These are phyloP conservation scores for Osedax fenrisi DNA, from an alignment of 2,888 invertebrate genomes.

Conservation along the genomic window DNA sequence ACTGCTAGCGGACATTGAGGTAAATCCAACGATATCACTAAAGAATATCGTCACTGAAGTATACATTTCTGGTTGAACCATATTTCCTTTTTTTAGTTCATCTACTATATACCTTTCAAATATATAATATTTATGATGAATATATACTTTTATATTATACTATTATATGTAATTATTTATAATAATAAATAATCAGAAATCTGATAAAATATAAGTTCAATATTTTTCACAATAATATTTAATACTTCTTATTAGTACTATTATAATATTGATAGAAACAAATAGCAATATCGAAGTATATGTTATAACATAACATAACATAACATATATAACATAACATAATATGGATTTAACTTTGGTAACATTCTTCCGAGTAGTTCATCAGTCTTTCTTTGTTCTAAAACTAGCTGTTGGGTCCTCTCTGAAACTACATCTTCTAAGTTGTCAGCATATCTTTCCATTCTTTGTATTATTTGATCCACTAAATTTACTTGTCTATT, in stretches of 20 bases:
- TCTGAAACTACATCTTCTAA: slow-evolving; percentile 84
- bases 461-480: slow-evolving; percentile 77
- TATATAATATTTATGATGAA: too few relatives aligned
- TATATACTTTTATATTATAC: too few relatives aligned
- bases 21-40: slow-evolving; percentile 50
- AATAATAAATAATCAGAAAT: too few relatives aligned
- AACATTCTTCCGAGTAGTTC: slow-evolving; percentile 81
- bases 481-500: slow-evolving; percentile 40
- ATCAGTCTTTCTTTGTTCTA: slow-evolving; percentile 90
- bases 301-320: too few relatives aligned
- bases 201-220: too few relatives aligned
- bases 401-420: slow-evolving; percentile 82
- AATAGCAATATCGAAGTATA: too few relatives aligned
- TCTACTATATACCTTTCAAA: slow-evolving; percentile 41
- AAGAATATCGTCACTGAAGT: slow-evolving; percentile 51
- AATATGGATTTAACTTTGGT: slow-evolving; percentile 73
- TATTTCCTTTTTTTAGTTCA: slow-evolving; percentile 48
- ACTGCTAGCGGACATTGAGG: slow-evolving; percentile 26
- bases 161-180: too few relatives aligned
- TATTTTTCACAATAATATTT: too few relatives aligned
- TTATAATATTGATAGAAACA: too few relatives aligned
- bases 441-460: slow-evolving; percentile 87
- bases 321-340: too few relatives aligned
- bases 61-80: slow-evolving; percentile 49
- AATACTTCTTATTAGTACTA: too few relatives aligned